Evolutionary conservation across 2,113 vertebrate species (phyloP).

Genomic region (Ursus arctos): DNA sequence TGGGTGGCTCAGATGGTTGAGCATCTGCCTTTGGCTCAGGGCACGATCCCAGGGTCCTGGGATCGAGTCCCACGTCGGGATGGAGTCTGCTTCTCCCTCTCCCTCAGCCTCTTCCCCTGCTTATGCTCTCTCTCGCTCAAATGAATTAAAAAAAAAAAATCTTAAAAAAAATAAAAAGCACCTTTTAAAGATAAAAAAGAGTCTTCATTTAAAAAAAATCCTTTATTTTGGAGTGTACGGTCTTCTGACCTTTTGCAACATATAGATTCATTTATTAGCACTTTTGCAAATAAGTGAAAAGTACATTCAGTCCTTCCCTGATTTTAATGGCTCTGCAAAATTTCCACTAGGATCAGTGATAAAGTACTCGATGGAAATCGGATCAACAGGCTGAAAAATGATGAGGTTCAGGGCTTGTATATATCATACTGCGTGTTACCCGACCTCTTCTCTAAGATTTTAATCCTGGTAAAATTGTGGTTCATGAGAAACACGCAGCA

Average conservation of each 20-base stretch:
- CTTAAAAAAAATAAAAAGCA: background rate
- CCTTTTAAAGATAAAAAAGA: background rate
- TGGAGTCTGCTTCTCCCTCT: no score
- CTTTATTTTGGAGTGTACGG: background rate
- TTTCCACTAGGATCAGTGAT: background rate
- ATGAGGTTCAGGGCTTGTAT: background rate
- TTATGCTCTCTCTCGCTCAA: background rate
- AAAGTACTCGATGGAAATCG: background rate
- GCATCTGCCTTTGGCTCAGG: background rate
- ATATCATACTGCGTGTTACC: background rate
- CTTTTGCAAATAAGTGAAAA: slow-evolving; percentile 24
- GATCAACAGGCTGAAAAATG: background rate
- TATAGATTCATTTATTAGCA: background rate
- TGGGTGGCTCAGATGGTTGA: background rate
- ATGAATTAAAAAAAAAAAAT: background rate
- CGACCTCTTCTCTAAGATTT: background rate
- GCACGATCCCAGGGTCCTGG: background rate
- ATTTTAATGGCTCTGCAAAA: slow-evolving; percentile 4
- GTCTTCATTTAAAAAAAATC: background rate
- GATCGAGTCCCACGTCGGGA: rapidly evolving
- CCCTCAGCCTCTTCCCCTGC: background rate
- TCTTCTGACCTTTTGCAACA: background rate
- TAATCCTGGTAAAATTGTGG: background rate
- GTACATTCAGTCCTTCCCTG: background rate
- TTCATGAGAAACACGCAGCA: background rate